Base-by-base conservation (phyloP, 2,113 vertebrate species). In the Chloebia gouldiae region DNA sequence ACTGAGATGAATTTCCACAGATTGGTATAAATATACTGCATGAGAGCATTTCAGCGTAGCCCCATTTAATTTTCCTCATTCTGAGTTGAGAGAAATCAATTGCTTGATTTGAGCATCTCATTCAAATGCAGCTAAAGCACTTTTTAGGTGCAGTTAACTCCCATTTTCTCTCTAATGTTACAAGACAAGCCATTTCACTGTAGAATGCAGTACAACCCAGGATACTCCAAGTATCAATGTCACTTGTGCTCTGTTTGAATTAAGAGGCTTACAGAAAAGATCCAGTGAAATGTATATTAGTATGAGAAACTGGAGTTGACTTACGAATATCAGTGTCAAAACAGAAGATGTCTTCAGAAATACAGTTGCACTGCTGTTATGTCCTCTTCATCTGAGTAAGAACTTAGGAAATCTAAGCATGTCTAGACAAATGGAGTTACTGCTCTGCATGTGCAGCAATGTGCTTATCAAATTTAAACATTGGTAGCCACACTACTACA, bases 401-500 rank as follows among this genome's bases (percentile, higher is more conserved):
- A 71, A 12, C 7, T 37, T 66, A 30, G 69, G 50, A 81, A 81
- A 84, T 64, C 3, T 2, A 19, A 19, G 7, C 24, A 10, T 12
- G 10, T 64, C 72, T 63, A 35, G 49, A 35, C n/a, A 69, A 88
- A 31, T 4, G 57, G 44, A 33, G 3, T 57, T 17, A 37, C 33
- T 59, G 4, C 77, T 88, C 40, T 82, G 44, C 10, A 2, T n/a
- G 24, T 60, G 17, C 42, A 51, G 28, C 28, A 70, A 2, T 14
- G 10, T 76, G 35, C 44, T 80, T 66, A 30, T 18, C 22, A 63
- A 54, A 63, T 50, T 50, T n/a, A 57, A 72, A 45, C 21, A 13
- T 2, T 31, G 42, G 35, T 50, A 84, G 39, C 54, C 59, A 11
- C 0, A 0, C 18, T 27, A 2, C 27, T 51, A 30, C 77, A 72